Percentiles rank a stretch among this genome's conserved stretches.
Conservation (phyloP, 2,888 invertebrate species). For the Patella ulyssiponensis region DNA sequence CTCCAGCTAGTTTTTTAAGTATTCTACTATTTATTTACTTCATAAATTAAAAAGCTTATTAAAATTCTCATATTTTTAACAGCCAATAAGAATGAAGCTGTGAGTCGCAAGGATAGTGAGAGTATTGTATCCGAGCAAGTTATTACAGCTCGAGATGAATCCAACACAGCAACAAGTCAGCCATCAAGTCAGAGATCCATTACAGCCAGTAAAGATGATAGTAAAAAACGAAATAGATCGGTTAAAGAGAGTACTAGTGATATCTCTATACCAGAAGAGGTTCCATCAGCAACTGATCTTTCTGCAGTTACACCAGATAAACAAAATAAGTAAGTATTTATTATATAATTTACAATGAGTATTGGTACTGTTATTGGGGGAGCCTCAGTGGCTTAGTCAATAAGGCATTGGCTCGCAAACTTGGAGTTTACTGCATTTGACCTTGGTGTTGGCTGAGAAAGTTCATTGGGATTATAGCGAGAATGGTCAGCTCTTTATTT, state of each 20-base stretch:
- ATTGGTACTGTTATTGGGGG: too few species aligned
- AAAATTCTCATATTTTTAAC: too few species aligned
- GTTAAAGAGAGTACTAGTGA: constrained; percentile 54
- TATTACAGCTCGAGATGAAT: constrained; percentile 52
- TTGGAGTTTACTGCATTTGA: too few species aligned
- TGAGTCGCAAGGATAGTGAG: constrained; percentile 14
- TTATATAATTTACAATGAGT: too few species aligned
- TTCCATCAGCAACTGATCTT: constrained; percentile 32
- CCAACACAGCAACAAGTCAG: constrained; percentile 24
- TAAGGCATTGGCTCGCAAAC: too few species aligned
- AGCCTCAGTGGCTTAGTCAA: too few species aligned
- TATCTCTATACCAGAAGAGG: constrained; percentile 59
- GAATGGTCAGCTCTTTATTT: too few species aligned
- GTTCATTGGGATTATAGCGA: too few species aligned
- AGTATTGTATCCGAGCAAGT: constrained; percentile 49
- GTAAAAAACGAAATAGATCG: constrained; percentile 9
- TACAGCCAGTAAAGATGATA: neutral
- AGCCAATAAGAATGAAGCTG: neutral
- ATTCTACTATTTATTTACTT: too few species aligned
- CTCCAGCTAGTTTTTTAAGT: too few species aligned
- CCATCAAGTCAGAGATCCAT: neutral
- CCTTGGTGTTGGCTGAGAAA: too few species aligned
- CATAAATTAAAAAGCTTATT: too few species aligned
- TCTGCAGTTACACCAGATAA: neutral
- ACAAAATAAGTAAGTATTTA: neutral